phyloP scores from a whole-genome alignment of 1,140 invertebrate species.

The Himalopsyche phryganea region DNA sequence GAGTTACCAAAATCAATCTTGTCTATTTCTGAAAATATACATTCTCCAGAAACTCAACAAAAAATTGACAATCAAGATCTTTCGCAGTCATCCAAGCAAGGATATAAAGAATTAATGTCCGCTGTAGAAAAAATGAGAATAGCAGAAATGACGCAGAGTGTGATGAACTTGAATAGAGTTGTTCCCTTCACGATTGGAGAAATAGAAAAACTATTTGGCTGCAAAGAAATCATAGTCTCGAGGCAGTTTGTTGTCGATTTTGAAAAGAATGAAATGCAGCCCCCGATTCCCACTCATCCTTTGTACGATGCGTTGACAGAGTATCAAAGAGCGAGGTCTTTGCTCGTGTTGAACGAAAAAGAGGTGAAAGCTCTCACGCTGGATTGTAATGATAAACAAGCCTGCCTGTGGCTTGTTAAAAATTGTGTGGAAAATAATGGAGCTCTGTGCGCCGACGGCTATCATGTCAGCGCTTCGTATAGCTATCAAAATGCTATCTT shows the following conservation, averaged over 20 bases:
- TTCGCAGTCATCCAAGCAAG: slow-evolving; percentile 6
- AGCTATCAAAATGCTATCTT: slow-evolving; percentile 21
- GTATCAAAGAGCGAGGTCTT: slow-evolving; percentile 26
- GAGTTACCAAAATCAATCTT: slow-evolving; percentile 1
- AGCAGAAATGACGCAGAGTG: neutral
- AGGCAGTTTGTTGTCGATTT: slow-evolving; percentile 18
- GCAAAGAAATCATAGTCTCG: slow-evolving; percentile 20
- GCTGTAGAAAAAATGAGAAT: slow-evolving; percentile 13
- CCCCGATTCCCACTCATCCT: slow-evolving; percentile 19
- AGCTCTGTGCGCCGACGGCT: slow-evolving; percentile 14
- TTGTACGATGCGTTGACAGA: slow-evolving; percentile 26
- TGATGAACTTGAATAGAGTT: neutral
- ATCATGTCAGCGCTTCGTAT: slow-evolving; percentile 6
- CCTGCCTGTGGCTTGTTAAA: slow-evolving; percentile 18
- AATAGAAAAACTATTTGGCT: slow-evolving; percentile 21
- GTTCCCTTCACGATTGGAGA: slow-evolving; percentile 29
- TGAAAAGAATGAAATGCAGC: slow-evolving; percentile 22
- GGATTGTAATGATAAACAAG: slow-evolving; percentile 16
- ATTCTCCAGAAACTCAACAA: neutral
- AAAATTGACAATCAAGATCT: neutral
- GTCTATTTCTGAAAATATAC: neutral
- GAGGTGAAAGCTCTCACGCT: slow-evolving; percentile 5
- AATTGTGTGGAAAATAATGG: slow-evolving; percentile 10
- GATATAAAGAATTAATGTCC: slow-evolving; percentile 16
- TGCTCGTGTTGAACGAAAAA: slow-evolving; percentile 19